Evolutionary conservation across 2,888 invertebrate genomes (phyloP), one percentile per base, ranked within the genome.

Genomic region (Melikaiella ostensackeni): DNA sequence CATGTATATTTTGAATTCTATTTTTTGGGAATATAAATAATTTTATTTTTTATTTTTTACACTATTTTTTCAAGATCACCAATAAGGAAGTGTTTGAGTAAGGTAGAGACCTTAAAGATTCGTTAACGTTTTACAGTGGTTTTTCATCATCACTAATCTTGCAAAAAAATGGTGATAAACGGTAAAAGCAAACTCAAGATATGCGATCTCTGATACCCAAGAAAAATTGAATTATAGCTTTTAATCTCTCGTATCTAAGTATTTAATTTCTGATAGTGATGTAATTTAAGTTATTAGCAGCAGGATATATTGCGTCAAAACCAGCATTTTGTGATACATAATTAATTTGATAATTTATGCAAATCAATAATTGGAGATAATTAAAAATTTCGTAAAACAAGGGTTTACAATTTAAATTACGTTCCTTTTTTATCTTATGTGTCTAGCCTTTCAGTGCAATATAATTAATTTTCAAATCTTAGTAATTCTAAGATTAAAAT

Each of bases 241-340:
- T 66, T 66, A 66, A 66, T 66, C 46, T 21, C 42, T 38, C 21
- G 42, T 24, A 50, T n/a, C 38, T 38, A 16, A 38, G 38, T 5
- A 64, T 64, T 38, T 38, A 64, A 24, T 64, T 64, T 64, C 64
- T 64, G 38, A 64, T 27, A 27, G 24, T 64, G 64, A 64, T 64
- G 64, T 42, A 42, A 64, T 64, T 21, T 64, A 55, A 55, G 55
- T 55, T 64, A 38, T 24, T 19, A 64, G 21, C 42, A 21, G 21
- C 42, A 7, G 13, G 16, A 42, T 64, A 4, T 16, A 42, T 19
- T 38, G 16, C 42, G 24, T 42, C 5, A 16, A 42, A 16, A 42
- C 16, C 16, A 42, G 16, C 16, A 16, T 42, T 16, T 21, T 21
- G n/a, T 21, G 19, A 21, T 55, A 16, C 0, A 16, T 16, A 9